Evolutionary conservation across 2,113 vertebrate genomes (phyloP).

Genomic region (Larimichthys crocea): DNA sequence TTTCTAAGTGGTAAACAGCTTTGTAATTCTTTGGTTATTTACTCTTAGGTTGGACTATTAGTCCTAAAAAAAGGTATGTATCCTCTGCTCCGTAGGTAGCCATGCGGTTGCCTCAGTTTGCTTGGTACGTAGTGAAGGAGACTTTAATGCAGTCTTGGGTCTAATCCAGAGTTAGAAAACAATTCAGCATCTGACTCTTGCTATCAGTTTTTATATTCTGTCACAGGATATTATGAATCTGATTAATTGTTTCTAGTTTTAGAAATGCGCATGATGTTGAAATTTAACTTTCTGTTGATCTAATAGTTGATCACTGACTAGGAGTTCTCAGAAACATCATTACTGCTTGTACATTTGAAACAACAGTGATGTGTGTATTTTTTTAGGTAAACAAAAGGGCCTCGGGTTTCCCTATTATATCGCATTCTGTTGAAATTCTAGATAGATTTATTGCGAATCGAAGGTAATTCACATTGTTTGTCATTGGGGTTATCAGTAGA

Average conservation of each 20-base stretch:
- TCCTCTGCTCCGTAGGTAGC: constrained; percentile 25
- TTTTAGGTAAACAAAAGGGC: neutral
- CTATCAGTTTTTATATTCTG: neutral
- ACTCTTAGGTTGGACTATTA: neutral
- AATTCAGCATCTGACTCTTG: constrained; percentile 1
- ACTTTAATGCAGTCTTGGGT: constrained; percentile 1
- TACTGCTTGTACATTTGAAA: neutral
- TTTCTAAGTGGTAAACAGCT: neutral
- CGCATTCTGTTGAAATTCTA: neutral
- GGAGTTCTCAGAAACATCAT: neutral
- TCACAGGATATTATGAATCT: neutral
- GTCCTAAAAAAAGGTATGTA: constrained; percentile 6
- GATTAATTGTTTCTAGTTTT: neutral
- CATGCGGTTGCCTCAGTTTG: constrained; percentile 15
- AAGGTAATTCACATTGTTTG: constrained; percentile 13
- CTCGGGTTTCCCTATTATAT: neutral
- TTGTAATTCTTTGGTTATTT: neutral
- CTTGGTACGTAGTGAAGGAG: neutral
- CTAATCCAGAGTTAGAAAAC: constrained; percentile 12
- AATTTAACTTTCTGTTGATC: neutral
- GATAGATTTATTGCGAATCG: neutral
- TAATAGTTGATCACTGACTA: neutral
- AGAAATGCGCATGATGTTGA: neutral
- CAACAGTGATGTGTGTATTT: neutral
- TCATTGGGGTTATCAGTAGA: constrained; percentile 29